Conservation (phyloP, 2,113 vertebrate genomes). For the Cyanoderma ruficeps region DNA sequence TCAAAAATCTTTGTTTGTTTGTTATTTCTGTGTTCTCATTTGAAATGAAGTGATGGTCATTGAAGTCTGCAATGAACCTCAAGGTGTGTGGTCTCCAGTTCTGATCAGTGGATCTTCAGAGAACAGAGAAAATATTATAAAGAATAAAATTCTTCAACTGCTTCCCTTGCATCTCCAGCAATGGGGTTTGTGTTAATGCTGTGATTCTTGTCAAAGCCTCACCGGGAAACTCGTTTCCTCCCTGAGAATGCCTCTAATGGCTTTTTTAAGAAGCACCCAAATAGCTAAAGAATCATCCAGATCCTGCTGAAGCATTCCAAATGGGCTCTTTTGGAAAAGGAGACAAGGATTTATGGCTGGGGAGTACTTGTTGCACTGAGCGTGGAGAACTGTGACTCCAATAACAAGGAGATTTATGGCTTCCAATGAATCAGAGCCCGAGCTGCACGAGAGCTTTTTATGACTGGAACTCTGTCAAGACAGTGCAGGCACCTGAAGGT, state of each 20-base stretch:
- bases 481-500: not conserved
- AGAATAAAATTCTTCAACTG: not conserved
- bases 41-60: not conserved
- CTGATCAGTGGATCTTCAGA: not conserved
- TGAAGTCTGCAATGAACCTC: not conserved
- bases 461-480: slow-evolving; percentile 8
- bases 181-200: not conserved
- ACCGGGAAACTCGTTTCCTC: not conserved
- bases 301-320: slow-evolving; percentile 41
- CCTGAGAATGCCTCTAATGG: not conserved
- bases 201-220: not conserved
- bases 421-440: not conserved
- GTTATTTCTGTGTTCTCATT: not conserved
- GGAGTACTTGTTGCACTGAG: slow-evolving; percentile 37
- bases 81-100: not conserved
- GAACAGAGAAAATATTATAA: not conserved
- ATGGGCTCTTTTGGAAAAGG: slow-evolving; percentile 28
- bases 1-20: not conserved
- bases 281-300: slow-evolving; percentile 13
- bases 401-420: slow-evolving; percentile 28
- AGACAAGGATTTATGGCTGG: slow-evolving; percentile 54
- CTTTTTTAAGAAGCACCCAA: slow-evolving; percentile 19
- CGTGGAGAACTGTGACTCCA: slow-evolving; percentile 34
- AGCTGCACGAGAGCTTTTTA: not conserved
- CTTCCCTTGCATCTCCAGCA: not conserved